Conservation (phyloP, 2,797 vertebrate genomes). For the Liasis olivaceus region DNA sequence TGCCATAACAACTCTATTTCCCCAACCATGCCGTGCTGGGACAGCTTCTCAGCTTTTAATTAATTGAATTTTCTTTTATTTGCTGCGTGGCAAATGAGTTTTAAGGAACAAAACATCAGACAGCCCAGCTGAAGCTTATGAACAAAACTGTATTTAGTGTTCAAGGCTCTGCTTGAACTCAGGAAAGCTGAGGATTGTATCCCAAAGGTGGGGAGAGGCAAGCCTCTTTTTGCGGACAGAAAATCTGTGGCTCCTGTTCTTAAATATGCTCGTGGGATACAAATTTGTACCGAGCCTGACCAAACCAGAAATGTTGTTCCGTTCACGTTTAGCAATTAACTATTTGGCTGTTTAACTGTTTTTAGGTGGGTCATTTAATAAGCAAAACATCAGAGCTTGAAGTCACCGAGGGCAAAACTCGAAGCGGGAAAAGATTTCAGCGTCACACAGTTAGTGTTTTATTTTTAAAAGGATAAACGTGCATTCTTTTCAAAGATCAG, state of each 20-base stretch:
- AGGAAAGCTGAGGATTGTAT: neutral
- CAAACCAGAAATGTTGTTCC: neutral
- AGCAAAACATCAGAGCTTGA: slow-evolving; percentile 75
- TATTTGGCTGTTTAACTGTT: slow-evolving; percentile 27
- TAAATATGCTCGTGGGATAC: neutral
- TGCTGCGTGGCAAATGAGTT: neutral
- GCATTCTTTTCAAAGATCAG: neutral
- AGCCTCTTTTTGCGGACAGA: neutral
- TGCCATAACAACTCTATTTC: too few relatives aligned
- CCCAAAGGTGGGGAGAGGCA: too few relatives aligned
- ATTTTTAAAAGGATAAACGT: neutral
- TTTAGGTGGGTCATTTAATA: slow-evolving; percentile 73
- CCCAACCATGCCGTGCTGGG: neutral
- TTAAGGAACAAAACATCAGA: neutral
- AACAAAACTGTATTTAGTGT: neutral
- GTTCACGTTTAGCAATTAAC: neutral
- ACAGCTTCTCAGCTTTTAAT: neutral
- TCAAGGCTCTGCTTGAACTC: neutral
- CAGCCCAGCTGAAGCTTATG: neutral
- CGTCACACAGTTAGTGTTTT: slow-evolving; percentile 62
- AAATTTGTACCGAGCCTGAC: neutral
- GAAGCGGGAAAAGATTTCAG: slow-evolving; percentile 82
- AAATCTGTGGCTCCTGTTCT: neutral
- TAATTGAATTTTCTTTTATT: neutral
- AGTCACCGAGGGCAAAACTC: slow-evolving; percentile 79